Base-by-base conservation (phyloP, 53 echinoderm and acorn worm species). In the Patiria pectinifera region DNA sequence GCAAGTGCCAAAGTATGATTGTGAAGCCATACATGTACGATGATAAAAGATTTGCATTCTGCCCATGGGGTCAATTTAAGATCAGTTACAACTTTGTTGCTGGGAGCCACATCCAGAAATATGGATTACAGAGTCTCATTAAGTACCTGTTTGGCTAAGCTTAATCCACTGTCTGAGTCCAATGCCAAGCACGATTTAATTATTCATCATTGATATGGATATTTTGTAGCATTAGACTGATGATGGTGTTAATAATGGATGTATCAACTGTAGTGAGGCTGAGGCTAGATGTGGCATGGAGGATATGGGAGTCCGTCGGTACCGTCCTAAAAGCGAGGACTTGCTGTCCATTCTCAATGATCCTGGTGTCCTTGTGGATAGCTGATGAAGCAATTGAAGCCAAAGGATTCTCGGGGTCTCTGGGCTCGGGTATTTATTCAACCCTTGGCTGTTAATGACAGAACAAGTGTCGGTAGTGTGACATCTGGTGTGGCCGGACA, bases 341-440 rank as follows among this genome's bases (percentile, higher is more conserved):
- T 23, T 26, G 12, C 86, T 11, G 46, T 86, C 86, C 75, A 48
- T 86, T 62, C 86, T 74, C 86, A 86, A 86, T 75, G n/a, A 86
- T 86, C 86, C 53, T 72, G 13, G 22, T 23, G 4, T 21, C 48
- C 86, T 1, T 11, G 86, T 75, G 46, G 72, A 86, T 53, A 48
- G 48, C 72, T 72, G 86, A 86, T 71, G 88, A 88, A 88, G 62
- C 88, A 78, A 78, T 88, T 59, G 60, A 21, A 88, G 76, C 59
- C 61, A 24, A 10, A 18, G 45, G 35, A 16, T 43, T 8, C 25
- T 48, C 59, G 88, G 77, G 61, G 45, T 71, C 21, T 24, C 53
- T 14, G 21, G 75, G 23, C 76, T 53, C 77, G 59, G 78, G 47
- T 88, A 77, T 88, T 88, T 53, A 59, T 61, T 88, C 78, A 88